A percentile compares a stretch with the other conserved stretches of the same genome.
Conservation (phyloP, 2,888 invertebrate species). For the Hyposoter didymator region DNA sequence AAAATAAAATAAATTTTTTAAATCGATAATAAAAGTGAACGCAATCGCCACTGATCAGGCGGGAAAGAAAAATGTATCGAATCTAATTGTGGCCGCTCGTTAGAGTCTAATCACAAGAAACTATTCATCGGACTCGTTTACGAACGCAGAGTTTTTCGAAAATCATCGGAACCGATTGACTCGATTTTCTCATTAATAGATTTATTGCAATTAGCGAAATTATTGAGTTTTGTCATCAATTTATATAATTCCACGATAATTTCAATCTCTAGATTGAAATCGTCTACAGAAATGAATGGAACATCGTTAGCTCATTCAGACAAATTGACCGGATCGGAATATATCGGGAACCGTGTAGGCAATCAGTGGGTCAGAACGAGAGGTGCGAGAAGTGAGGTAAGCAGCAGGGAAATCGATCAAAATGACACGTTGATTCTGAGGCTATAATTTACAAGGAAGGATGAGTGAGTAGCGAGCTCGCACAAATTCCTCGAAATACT, state of each 20-base stretch:
- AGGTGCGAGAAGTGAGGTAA: not conserved
- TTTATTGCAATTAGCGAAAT: not conserved
- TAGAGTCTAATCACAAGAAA: not conserved
- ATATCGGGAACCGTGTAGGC: not conserved
- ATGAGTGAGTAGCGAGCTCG: not conserved
- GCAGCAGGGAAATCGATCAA: slow-evolving; percentile 52
- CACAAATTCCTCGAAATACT: slow-evolving; percentile 19
- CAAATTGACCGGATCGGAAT: not conserved
- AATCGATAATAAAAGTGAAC: too few species aligned
- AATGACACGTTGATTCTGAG: slow-evolving; percentile 48
- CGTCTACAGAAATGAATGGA: not conserved
- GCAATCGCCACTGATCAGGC: not conserved
- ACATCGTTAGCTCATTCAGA: not conserved
- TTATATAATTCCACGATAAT: not conserved
- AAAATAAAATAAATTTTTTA: too few species aligned
- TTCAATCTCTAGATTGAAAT: not conserved
- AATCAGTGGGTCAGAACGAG: not conserved
- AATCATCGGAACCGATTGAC: not conserved
- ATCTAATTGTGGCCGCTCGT: too few species aligned
- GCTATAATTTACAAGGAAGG: slow-evolving; percentile 11
- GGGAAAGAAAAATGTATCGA: too few species aligned
- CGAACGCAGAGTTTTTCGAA: not conserved
- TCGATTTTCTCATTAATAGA: not conserved
- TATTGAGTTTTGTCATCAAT: not conserved
- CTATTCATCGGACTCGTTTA: not conserved